Conservation (phyloP, 2,888 invertebrate species). For the Pantelozetes paolii region DNA sequence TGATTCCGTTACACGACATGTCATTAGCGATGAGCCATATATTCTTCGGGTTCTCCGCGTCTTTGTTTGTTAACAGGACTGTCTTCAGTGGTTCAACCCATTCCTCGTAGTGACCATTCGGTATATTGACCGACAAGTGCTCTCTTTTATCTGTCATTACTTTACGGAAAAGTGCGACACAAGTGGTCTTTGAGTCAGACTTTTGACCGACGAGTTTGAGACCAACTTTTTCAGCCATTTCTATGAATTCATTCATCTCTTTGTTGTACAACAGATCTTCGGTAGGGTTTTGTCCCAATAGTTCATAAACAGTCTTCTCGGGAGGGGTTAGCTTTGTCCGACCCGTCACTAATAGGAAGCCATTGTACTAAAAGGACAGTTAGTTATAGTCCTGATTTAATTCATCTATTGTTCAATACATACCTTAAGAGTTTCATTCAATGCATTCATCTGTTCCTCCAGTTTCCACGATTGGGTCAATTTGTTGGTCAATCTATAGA, state of each 20-base stretch:
- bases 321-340: constrained; percentile 45
- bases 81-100: constrained; percentile 80
- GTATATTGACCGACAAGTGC: constrained; percentile 43
- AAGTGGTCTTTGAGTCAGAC: constrained; percentile 59
- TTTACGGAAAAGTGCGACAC: constrained; percentile 63
- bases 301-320: constrained; percentile 41
- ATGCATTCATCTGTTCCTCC: constrained; percentile 46
- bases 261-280: neutral
- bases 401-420: constrained; percentile 49
- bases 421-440: constrained; percentile 60
- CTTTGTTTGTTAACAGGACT: constrained; percentile 63
- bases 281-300: constrained; percentile 16
- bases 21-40: constrained; percentile 65
- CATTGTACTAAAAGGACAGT: constrained; percentile 50
- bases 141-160: constrained; percentile 44
- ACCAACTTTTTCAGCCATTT: constrained; percentile 42
- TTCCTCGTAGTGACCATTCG: constrained; percentile 42
- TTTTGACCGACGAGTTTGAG: constrained; percentile 55
- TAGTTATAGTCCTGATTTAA: neutral
- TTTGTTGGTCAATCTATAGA: constrained; percentile 45
- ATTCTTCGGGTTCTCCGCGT: constrained; percentile 53
- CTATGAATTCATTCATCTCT: constrained; percentile 39
- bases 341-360: constrained; percentile 61
- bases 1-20: constrained; percentile 67
- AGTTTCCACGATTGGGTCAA: constrained; percentile 34